Evolutionary conservation across 2,797 vertebrate species (phyloP).

Genomic region (Acropternis orthonyx): DNA sequence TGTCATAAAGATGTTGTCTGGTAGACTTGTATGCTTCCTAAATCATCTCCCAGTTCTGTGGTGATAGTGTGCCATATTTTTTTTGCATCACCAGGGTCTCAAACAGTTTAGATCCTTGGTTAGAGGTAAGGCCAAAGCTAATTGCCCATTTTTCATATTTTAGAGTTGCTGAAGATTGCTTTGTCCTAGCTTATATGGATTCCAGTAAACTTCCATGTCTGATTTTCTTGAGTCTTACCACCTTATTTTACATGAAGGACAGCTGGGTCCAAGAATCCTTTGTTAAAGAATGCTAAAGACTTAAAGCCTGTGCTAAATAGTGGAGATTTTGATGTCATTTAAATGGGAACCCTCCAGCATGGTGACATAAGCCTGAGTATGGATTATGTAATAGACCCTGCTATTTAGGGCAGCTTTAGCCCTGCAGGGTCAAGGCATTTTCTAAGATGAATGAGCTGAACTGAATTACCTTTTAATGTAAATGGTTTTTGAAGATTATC

Average conservation of each 20-base stretch:
- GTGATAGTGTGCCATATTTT: not conserved
- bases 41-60: not conserved
- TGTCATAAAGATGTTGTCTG: rapidly evolving
- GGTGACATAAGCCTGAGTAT: conserved; percentile 11
- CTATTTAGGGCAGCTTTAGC: conserved; percentile 30
- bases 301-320: not conserved
- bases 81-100: not conserved
- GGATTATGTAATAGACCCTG: conserved; percentile 40
- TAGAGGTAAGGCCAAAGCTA: not conserved
- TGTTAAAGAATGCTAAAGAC: not conserved
- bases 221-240: not conserved
- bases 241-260: not conserved
- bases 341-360: not conserved
- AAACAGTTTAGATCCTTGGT: not conserved
- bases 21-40: not conserved
- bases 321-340: conserved; percentile 15
- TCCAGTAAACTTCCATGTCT: not conserved
- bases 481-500: not conserved
- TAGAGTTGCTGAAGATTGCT: not conserved
- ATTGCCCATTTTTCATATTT: not conserved
- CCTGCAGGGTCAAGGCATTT: not conserved
- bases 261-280: not conserved
- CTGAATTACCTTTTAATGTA: not conserved
- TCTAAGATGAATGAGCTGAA: conserved; percentile 1
- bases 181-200: not conserved